Conservation (phyloP, 2,113 vertebrate species). For the Phalacrocorax brasilianus region DNA sequence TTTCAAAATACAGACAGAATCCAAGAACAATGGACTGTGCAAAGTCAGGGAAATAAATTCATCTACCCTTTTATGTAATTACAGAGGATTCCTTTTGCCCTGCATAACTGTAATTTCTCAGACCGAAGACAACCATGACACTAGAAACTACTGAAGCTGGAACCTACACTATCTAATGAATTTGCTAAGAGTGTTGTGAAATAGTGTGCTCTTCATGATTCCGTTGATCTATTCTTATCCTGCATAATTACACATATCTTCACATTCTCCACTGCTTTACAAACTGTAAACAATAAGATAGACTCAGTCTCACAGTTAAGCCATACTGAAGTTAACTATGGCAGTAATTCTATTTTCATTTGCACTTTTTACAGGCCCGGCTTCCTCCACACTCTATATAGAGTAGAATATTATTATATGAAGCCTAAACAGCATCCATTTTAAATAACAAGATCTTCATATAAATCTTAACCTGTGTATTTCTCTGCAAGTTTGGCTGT, state of each 20-base stretch:
- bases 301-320: background rate
- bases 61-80: conserved; percentile 2
- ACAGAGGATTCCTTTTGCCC: background rate
- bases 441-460: background rate
- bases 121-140: background rate
- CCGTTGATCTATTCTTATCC: background rate
- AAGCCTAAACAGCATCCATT: conserved; percentile 3
- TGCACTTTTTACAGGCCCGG: background rate
- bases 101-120: background rate
- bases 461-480: conserved; percentile 22
- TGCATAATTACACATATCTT: background rate
- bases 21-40: conserved; percentile 56
- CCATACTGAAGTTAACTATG: background rate
- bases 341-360: background rate
- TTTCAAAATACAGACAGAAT: conserved; percentile 61
- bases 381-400: background rate
- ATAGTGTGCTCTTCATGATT: background rate
- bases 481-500: background rate
- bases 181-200: background rate
- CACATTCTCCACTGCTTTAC: background rate
- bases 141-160: background rate
- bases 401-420: background rate
- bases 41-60: conserved; percentile 50
- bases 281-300: background rate
- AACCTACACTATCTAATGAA: background rate